Conservation (phyloP, 2,888 invertebrate species). For the Argynnis bischoffii region DNA sequence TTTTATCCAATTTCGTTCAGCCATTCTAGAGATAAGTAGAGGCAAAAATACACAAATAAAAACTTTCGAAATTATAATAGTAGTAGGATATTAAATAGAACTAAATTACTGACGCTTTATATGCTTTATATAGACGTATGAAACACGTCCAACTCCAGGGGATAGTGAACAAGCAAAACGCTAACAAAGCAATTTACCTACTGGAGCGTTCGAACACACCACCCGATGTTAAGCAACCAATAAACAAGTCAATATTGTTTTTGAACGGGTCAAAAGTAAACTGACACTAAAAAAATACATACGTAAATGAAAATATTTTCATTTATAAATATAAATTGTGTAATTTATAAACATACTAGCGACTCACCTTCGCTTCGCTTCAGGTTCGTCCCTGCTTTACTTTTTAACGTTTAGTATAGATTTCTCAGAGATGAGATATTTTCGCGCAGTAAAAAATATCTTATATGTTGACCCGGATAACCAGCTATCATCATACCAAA, state of each 20-base stretch:
- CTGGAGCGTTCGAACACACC: conserved; percentile 31
- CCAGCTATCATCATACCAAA: too few species aligned
- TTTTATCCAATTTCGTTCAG: too few species aligned
- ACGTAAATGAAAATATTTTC: not conserved
- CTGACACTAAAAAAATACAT: not conserved
- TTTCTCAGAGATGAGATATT: too few species aligned
- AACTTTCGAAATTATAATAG: too few species aligned
- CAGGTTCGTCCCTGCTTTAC: too few species aligned
- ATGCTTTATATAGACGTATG: not conserved
- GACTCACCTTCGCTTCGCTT: too few species aligned
- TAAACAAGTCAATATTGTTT: conserved; percentile 23
- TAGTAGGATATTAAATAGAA: not conserved
- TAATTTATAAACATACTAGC: too few species aligned
- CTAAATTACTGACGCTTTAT: not conserved
- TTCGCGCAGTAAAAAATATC: too few species aligned
- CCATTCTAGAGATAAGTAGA: too few species aligned
- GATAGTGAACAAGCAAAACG: conserved; percentile 27
- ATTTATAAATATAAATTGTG: not conserved
- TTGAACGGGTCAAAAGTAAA: conserved; percentile 7
- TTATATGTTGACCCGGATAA: too few species aligned
- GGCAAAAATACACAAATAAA: too few species aligned
- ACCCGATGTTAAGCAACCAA: conserved; percentile 31
- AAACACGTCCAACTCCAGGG: conserved; percentile 11
- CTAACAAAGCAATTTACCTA: conserved; percentile 33
- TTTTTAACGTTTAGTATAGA: too few species aligned